Base-by-base conservation (phyloP, 2,888 invertebrate genomes). In the Amiota mariae region DNA sequence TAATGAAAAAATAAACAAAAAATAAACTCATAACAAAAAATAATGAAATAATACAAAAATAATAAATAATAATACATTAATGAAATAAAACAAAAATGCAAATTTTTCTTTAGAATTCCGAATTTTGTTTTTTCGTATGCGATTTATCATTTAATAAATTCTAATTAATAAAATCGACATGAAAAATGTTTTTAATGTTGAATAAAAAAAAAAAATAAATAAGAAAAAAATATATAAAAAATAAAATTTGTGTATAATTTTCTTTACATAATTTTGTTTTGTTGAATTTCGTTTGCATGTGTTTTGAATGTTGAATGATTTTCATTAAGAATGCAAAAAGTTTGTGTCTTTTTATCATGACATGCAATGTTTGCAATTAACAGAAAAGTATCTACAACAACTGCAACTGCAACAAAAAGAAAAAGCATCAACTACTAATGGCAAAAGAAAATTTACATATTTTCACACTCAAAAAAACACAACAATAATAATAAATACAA, bases 401-500 rank as follows among this genome's bases (percentile, higher is more conserved):
- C 36, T 36, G 36, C 36, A 36, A 20, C 47, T 67, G 46, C 48
- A 47, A 59, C 51, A 54, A 12, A 47, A n/a, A 36, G 20, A 48
- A 11, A 18, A 71, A 61, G 47, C 11, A 66, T 66, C 47, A 46
- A 71, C 61, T 49, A 49, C 9, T 36, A 66, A 67, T 51, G 57
- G 9, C 67, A 63, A 76, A 78, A 56, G 70, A 73, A 71, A 72
- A 74, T 59, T 56, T 12, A 15, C 64, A 72, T 46, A 72, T 75
- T 80, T 80, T 80, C 54, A 68, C 51, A 68, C 67, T 68, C 51
- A 75, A 76, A 66, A 66, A 76, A 78, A 77, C 36, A 36, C 2
- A 0, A 36, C 36, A 24, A 24, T 24, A 24, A 24, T 79, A 82
- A 80, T 77, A 77, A 81, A 80, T 81, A 78, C 36, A 80, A 76